Evolutionary conservation across 2,113 vertebrate species (phyloP).

Genomic region (Calonectris borealis): DNA sequence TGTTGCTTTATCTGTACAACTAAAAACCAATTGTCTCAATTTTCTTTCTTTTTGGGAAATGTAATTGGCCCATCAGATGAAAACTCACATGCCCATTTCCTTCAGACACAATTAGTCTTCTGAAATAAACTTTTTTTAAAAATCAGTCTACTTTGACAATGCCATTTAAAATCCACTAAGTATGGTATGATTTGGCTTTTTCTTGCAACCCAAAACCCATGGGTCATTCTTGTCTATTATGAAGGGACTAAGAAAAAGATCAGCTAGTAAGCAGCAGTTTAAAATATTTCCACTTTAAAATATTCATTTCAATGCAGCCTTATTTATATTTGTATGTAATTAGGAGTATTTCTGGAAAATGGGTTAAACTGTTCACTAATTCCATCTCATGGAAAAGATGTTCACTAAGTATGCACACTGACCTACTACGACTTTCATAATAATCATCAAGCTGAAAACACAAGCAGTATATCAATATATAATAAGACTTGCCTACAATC

Average conservation of each 20-base stretch:
- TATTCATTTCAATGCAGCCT: neutral
- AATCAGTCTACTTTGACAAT: neutral
- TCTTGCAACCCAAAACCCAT: neutral
- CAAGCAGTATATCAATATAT: neutral
- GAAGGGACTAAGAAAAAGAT: neutral
- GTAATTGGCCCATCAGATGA: neutral
- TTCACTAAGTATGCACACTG: neutral
- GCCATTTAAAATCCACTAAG: neutral
- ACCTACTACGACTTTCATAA: neutral
- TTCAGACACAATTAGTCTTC: neutral
- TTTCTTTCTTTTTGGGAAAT: neutral
- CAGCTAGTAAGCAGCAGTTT: neutral
- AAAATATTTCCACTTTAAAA: neutral
- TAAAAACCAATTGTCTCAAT: neutral
- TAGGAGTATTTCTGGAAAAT: neutral
- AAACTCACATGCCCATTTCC: neutral
- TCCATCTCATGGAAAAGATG: neutral
- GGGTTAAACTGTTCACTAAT: neutral
- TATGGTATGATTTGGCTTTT: neutral
- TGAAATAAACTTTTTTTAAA: neutral
- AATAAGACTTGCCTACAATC: neutral
- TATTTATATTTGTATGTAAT: neutral
- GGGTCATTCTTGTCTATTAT: neutral
- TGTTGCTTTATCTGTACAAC: neutral
- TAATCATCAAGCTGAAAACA: constrained; percentile 10